Evolutionary conservation across 2,797 vertebrate genomes (phyloP), one percentile per base, ranked within the genome.

Genomic region (Schizopygopsis pylzovi): DNA sequence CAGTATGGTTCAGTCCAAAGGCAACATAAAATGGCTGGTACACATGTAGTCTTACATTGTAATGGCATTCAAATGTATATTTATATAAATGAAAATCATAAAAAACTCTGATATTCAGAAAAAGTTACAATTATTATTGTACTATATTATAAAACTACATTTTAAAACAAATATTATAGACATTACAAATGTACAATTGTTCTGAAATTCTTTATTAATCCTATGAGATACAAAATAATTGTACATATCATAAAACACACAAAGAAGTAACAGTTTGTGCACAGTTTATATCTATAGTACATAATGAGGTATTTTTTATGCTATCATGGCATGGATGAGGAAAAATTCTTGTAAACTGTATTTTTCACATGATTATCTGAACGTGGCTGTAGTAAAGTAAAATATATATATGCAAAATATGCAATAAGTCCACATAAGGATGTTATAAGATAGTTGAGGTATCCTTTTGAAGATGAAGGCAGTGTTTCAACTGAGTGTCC

Each of bases 381-480:
- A 70, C 1, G 41, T 22, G n/a, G 52, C 68, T 56, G 25, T 61
- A 72, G 1, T 28, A 28, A 45, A 12, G 56, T 25, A 37, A 83
- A 47, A 12, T 63, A 73, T n/a, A n/a, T n/a, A 20, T 33, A 45
- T 18, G 33, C 33, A 33, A 33, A 33, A 18, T 18, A 11, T 33
- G 47, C 10, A 37, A 54, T 33, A 33, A 65, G 43, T 54, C 12
- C 79, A 70, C 39, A 54, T 65, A 22, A 61, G 11, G 18, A 67
- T 47, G 18, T 47, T 75, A 12, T 33, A 79, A 52, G 3, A 85
- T 61, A 59, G 80, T 47, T 79, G 78, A 85, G 67, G 84, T 82
- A 88, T 83, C 25, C 72, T 82, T 89, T 87, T 20, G 1, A 63
- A 49, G 12, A 22, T 72, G 49, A 90, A 90, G 89, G 87, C 87